Evolutionary conservation across 2,888 invertebrate species (phyloP), one percentile per base, ranked within the genome.

Genomic region (Zelleria hepariella): DNA sequence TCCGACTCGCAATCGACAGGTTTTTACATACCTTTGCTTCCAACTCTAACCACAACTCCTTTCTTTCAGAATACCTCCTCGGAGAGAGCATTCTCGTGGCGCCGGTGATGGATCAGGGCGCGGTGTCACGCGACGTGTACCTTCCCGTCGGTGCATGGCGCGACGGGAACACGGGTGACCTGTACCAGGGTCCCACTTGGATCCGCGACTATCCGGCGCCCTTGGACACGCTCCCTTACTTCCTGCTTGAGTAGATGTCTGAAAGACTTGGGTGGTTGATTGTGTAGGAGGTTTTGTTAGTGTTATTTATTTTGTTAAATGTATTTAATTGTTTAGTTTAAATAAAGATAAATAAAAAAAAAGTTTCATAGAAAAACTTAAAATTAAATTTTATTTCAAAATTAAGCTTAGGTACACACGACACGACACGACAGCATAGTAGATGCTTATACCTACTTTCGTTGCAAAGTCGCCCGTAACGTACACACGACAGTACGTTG

Each of bases 141-240:
- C 82, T 94, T n/a, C 95, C 95, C 0, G 73, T 65, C 0, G 95
- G 95, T 0, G 75, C 62, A n/a, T 95, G 95, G 95, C 75, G 73
- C 10, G 93, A 92, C 71, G 86, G 85, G n/a, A 69, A 73, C 62
- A 70, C 67, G 0, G 83, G 83, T 0, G 70, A 68, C 0, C 57
- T 73, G 1, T 70, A 88, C 64, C 61, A 69, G 42, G 94, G 94
- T 0, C 92, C 92, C 0, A 62, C 65, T 2, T 91, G 90, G 86
- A 67, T 94, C 5, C 67, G 67, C 10, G 78, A 91, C 72, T 94
- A 93, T 75, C 75, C 90, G 0, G 94, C 93, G 0, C 91, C 92
- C 0, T 73, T 94, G 4, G 83, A 91, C 59, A 77, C 88, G 0
- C 76, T 94, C 48, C 94, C 94, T 0, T 93, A 91, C 73, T 94